phyloP scores from a whole-genome alignment of 2,113 vertebrate species.

The Hemiprocne comata region DNA sequence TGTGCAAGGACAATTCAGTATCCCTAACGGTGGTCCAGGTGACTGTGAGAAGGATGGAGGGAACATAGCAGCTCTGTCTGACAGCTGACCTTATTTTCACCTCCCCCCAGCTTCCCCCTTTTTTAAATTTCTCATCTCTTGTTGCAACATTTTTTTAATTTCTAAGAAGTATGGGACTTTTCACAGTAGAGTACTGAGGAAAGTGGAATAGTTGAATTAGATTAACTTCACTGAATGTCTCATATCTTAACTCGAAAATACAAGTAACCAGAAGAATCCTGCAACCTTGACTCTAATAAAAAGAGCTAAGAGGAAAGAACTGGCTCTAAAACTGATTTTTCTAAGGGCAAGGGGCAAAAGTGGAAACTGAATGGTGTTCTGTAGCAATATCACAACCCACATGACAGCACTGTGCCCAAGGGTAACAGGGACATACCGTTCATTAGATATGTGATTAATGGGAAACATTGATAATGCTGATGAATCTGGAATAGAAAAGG shows the following conservation, averaged over 20 bases:
- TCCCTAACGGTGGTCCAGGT: neutral
- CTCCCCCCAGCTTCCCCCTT: accelerated
- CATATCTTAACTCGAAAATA: neutral
- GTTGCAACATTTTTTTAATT: neutral
- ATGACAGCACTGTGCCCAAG: neutral
- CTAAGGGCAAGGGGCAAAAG: neutral
- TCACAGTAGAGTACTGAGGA: neutral
- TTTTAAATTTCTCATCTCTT: neutral
- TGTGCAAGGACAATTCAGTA: neutral
- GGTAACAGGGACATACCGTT: neutral
- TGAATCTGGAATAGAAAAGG: neutral
- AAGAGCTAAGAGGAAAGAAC: neutral
- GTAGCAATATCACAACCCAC: neutral
- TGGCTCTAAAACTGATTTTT: neutral
- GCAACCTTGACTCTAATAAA: neutral
- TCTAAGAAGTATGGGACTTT: neutral
- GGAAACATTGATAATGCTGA: neutral
- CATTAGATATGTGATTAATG: slow-evolving; percentile 3
- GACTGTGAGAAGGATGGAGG: neutral
- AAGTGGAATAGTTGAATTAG: too few relatives aligned
- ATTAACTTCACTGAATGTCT: too few relatives aligned
- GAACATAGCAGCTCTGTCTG: neutral
- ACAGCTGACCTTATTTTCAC: neutral
- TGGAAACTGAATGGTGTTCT: neutral
- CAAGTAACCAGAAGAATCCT: neutral